A percentile compares a stretch with the other conserved stretches of the same genome.
Evolutionary conservation across 2,797 vertebrate genomes (phyloP).

Genomic region (Taeniopygia guttata): DNA sequence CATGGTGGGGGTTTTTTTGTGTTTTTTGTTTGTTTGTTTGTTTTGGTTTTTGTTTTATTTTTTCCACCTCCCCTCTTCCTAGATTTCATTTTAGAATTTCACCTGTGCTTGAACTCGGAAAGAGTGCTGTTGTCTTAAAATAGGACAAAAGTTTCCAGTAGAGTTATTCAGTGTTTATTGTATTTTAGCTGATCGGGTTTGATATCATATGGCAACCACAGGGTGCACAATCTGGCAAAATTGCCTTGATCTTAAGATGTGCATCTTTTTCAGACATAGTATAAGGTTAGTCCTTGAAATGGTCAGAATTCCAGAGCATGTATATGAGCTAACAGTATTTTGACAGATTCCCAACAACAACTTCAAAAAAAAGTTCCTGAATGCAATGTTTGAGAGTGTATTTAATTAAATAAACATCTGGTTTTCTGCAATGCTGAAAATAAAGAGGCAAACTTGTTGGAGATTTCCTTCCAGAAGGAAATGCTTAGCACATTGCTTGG

Average conservation of each 20-base stretch:
- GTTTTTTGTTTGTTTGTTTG: no score
- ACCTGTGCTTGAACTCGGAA: not conserved
- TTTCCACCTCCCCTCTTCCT: fast-evolving
- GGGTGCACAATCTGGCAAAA: not conserved
- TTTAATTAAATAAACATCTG: constrained; percentile 78
- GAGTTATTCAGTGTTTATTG: not conserved
- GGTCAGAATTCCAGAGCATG: not conserved
- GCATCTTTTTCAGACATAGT: not conserved
- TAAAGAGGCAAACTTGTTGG: constrained; percentile 58
- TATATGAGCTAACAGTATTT: constrained; percentile 17
- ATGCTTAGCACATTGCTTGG: constrained; percentile 82
- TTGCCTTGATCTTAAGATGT: not conserved
- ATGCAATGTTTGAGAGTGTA: constrained; percentile 48
- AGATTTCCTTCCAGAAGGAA: constrained; percentile 81
- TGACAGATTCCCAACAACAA: constrained; percentile 28
- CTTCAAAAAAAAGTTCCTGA: not conserved
- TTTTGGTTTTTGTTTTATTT: not conserved
- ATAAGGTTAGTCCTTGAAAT: not conserved
- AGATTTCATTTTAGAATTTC: not conserved
- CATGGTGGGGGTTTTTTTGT: not conserved
- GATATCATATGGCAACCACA: not conserved
- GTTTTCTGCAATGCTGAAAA: constrained; percentile 49
- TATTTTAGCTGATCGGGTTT: not conserved
- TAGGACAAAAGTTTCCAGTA: not conserved
- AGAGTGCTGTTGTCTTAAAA: not conserved